Percentiles rank a stretch among this genome's conserved stretches.
phyloP scores from a whole-genome alignment of 92 coral and sea anemone genomes.

The Porites rus region DNA sequence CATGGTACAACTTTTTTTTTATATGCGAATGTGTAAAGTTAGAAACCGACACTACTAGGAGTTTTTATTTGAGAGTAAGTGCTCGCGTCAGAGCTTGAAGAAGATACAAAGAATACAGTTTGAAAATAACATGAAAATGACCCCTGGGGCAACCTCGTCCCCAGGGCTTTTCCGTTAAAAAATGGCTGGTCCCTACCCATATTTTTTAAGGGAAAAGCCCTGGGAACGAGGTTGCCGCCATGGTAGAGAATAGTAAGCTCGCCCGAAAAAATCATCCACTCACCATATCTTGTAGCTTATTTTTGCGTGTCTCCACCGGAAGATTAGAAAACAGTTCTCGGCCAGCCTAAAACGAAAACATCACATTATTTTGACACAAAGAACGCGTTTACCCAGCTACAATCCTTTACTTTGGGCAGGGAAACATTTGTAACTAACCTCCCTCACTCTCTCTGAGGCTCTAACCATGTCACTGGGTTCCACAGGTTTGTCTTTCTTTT shows the following conservation, averaged over 20 bases:
- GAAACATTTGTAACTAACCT: constrained; percentile 35
- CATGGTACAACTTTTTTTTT: background rate
- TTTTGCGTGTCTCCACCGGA: constrained; percentile 77
- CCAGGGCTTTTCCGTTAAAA: too few relatives aligned
- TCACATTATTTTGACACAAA: background rate
- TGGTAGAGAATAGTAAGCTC: too few relatives aligned
- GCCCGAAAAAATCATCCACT: constrained; percentile 6
- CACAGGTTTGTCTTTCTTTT: constrained; percentile 8
- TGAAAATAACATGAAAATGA: too few relatives aligned
- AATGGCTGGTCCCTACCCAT: too few relatives aligned
- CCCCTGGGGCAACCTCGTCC: too few relatives aligned
- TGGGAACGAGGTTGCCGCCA: too few relatives aligned
- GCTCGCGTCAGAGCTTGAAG: too few relatives aligned
- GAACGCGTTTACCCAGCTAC: too few relatives aligned
- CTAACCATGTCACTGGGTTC: constrained; percentile 47
- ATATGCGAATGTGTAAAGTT: background rate
- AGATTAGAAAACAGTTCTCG: constrained; percentile 86
- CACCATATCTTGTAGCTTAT: constrained; percentile 92
- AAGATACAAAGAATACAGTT: too few relatives aligned
- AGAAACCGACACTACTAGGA: too few relatives aligned
- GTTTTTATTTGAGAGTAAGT: too few relatives aligned
- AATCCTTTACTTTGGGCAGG: background rate
- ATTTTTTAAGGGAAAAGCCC: too few relatives aligned
- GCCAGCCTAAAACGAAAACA: constrained; percentile 70
- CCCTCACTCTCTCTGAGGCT: constrained; percentile 69